These are phyloP conservation scores for Leptopilina boulardi DNA, from an alignment of 1,140 invertebrate species.

Conservation along the genomic window DNA sequence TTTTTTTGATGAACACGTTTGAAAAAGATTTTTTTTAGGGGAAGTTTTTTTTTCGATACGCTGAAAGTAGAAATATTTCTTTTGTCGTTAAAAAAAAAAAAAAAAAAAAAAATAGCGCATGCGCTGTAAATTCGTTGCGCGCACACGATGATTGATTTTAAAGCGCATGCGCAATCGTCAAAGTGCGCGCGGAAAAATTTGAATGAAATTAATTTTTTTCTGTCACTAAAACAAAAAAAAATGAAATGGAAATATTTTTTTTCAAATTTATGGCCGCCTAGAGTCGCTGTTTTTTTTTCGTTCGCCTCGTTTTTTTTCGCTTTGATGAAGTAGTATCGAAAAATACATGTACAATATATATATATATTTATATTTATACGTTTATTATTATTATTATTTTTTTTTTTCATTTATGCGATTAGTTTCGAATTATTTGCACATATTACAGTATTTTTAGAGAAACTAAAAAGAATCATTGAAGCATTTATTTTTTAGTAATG, in stretches of 20 bases:
- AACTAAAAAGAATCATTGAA: background rate
- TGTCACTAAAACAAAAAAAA: no score
- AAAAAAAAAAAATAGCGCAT: background rate
- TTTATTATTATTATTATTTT: slow-evolving; percentile 46
- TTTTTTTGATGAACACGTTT: slow-evolving; percentile 13
- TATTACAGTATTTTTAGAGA: slow-evolving; percentile 57
- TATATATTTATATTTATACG: slow-evolving; percentile 49
- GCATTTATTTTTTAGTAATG: background rate
- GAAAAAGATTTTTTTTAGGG: background rate
- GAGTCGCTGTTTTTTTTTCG: background rate
- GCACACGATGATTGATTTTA: background rate
- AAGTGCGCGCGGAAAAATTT: background rate
- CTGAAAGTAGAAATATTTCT: background rate
- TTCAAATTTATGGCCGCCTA: background rate
- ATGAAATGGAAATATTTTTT: background rate
- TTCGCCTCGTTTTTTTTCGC: background rate
- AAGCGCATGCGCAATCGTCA: background rate
- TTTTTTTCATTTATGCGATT: slow-evolving; percentile 54
- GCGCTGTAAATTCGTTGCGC: background rate
- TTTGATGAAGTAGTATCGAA: slow-evolving; percentile 58
- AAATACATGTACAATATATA: slow-evolving; percentile 51
- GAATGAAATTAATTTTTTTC: no score
- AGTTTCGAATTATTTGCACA: slow-evolving; percentile 69
- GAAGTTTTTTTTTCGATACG: background rate
- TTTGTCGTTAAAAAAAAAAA: background rate